Evolutionary conservation across 2,888 invertebrate genomes (phyloP), one percentile per base, ranked within the genome.

Genomic region (Pristionchus fissidentatus): DNA sequence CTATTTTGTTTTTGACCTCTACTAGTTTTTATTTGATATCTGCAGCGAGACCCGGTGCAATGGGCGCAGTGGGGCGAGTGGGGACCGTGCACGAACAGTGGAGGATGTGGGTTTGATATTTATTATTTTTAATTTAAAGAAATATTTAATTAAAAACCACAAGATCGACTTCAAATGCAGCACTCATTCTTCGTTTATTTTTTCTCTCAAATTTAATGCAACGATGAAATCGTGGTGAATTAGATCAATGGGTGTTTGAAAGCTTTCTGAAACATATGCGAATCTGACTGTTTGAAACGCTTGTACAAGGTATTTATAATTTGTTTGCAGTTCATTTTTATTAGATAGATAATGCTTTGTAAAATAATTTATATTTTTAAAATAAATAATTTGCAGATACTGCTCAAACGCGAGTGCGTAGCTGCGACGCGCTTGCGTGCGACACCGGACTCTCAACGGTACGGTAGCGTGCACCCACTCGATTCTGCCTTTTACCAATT

Each of bases 11-110:
- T n/a, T n/a, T n/a, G n/a, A n/a, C n/a, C n/a, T n/a, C n/a, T n/a
- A n/a, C n/a, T n/a, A n/a, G n/a, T n/a, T n/a, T n/a, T n/a, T n/a
- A n/a, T n/a, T n/a, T n/a, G n/a, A n/a, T n/a, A n/a, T n/a, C 41
- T 70, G 0, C 66, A 70, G 66, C 57, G 79, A 8, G 43, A 79
- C 26, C 81, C 81, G 1, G 66, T 81, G 22, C 19, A 41, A 3
- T 83, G 73, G 83, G 83, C 82, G 26, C 66, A 82, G n/a, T 82
- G 82, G 82, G 82, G 82, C 46, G 73, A 82, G 38, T 82, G 82
- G 82, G 82, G 82, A 70, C 82, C 82, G 52, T 82, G 82, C 41
- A 70, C 35, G 26, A n/a, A 82, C 35, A 3, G 7, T 1, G 82
- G 49, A 0, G 70, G 52, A 46, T 41, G 82, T 82, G 29, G 35